A percentile compares a stretch with the other conserved stretches of the same genome.
Evolutionary conservation across 1,140 invertebrate species (phyloP).

Genomic region (Diorhabda elongata): DNA sequence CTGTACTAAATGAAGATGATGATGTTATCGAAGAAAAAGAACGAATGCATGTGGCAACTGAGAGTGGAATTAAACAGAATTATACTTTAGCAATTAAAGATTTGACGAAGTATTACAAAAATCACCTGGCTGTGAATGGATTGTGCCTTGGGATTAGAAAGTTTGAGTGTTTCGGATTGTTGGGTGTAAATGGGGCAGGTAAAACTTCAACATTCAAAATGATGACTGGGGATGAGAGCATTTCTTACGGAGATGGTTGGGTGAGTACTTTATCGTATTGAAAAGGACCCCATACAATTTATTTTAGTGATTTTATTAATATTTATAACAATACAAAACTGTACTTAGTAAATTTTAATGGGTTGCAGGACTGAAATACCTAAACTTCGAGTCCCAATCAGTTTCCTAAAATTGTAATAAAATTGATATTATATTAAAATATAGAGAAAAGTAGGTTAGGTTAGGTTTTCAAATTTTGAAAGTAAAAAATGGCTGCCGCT

Average conservation of each 20-base stretch:
- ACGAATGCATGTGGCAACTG: constrained; percentile 36
- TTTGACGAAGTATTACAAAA: constrained; percentile 66
- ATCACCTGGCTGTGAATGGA: constrained; percentile 67
- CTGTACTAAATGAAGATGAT: constrained; percentile 41
- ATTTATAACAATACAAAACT: no score
- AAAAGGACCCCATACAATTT: no score
- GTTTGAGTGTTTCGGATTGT: constrained; percentile 81
- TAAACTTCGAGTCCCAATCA: no score
- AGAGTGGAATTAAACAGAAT: constrained; percentile 31
- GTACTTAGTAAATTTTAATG: no score
- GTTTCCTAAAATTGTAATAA: no score
- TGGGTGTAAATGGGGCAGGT: constrained; percentile 77
- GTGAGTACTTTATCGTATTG: constrained; percentile 2
- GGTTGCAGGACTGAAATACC: no score
- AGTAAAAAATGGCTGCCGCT: no score
- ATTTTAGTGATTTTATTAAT: no score
- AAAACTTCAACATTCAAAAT: constrained; percentile 87
- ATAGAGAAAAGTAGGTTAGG: no score
- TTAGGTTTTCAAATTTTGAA: no score
- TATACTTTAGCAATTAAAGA: constrained; percentile 51
- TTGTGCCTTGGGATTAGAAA: constrained; percentile 59
- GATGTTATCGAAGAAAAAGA: constrained; percentile 50
- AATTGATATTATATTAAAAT: no score
- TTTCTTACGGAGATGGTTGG: constrained; percentile 45
- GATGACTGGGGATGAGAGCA: constrained; percentile 77